Evolutionary conservation across 2,113 vertebrate genomes (phyloP).

Genomic region (Eulemur macaco): DNA sequence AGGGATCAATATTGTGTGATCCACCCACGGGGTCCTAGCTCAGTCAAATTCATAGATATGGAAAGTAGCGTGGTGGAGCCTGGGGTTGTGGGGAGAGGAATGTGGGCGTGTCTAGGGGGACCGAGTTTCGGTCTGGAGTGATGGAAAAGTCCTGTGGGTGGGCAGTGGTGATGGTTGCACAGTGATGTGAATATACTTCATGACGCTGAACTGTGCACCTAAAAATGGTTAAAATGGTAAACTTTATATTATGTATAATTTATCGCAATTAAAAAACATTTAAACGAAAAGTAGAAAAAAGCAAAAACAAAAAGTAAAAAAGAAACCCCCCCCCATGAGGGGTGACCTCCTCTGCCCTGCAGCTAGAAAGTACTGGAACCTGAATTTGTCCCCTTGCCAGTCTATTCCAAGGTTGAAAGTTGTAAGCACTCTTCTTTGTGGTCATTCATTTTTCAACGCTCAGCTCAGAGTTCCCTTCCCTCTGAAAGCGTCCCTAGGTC

Average conservation of each 20-base stretch:
- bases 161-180: background rate
- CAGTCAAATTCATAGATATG: background rate
- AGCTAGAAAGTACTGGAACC: background rate
- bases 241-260: background rate
- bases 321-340: background rate
- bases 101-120: background rate
- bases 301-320: background rate
- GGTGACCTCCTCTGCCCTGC: fast-evolving
- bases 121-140: background rate
- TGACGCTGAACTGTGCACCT: background rate
- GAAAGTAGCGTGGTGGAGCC: background rate
- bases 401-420: background rate
- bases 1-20: background rate
- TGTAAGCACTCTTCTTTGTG: background rate
- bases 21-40: fast-evolving
- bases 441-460: background rate
- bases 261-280: background rate
- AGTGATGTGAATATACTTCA: background rate
- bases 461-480: background rate
- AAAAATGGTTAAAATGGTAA: background rate
- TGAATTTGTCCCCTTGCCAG: background rate
- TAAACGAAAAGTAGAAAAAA: background rate
- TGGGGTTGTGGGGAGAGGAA: background rate
- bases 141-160: background rate
- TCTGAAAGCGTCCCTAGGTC: background rate